phyloP scores from a whole-genome alignment of 1,140 invertebrate genomes.

The Lordiphosa collinella region DNA sequence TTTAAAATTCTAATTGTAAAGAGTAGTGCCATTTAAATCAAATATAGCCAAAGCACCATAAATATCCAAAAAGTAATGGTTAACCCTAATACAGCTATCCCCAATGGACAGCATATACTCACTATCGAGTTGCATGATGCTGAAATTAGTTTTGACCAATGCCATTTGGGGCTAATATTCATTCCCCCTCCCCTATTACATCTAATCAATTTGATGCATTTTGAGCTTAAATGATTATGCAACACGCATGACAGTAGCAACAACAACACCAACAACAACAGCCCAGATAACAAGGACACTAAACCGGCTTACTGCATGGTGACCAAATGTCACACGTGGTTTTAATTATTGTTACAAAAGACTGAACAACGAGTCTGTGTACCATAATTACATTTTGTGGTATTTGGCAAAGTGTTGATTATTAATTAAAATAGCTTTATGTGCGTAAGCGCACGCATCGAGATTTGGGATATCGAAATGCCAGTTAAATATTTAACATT shows the following conservation, averaged over 20 bases:
- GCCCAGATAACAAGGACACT: constrained; percentile 18
- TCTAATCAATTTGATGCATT: too few species aligned
- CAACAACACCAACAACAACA: background rate
- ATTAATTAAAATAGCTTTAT: constrained; percentile 77
- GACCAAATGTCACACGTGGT: constrained; percentile 70
- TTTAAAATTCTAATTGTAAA: too few species aligned
- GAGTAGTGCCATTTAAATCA: too few species aligned
- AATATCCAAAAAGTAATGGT: too few species aligned
- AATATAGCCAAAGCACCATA: too few species aligned
- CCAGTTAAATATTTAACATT: constrained; percentile 73
- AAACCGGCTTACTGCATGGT: constrained; percentile 58
- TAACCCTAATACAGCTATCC: too few species aligned
- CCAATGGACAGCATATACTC: too few species aligned
- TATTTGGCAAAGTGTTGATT: constrained; percentile 72
- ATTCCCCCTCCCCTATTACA: too few species aligned
- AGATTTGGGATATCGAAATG: constrained; percentile 41
- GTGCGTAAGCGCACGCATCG: constrained; percentile 27
- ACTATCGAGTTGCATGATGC: too few species aligned
- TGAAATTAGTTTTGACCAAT: too few species aligned
- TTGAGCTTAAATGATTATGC: constrained; percentile 33
- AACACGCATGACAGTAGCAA: constrained; percentile 20
- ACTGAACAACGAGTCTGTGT: constrained; percentile 13
- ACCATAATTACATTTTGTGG: constrained; percentile 72
- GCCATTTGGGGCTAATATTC: too few species aligned
- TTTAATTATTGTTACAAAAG: constrained; percentile 66